Evolutionary conservation across 1,140 invertebrate genomes (phyloP), one percentile per base, ranked within the genome.

Genomic region (Leptestheria dahalacensis): DNA sequence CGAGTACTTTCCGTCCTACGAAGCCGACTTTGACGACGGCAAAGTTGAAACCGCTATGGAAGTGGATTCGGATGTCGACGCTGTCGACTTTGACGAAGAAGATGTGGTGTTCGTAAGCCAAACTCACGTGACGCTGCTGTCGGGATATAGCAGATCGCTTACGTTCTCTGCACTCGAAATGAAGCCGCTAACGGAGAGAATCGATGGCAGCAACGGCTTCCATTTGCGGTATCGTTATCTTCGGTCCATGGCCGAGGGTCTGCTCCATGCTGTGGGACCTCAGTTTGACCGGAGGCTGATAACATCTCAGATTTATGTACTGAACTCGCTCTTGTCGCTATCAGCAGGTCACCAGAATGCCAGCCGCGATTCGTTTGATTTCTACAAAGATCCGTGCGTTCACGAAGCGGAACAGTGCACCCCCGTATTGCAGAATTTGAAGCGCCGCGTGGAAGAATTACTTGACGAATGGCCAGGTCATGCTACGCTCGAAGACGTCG

Each of bases 381-480:
- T 96, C 67, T 98, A 99, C 69, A 81, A 80, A 64, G 88, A 93
- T 64, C 70, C 85, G 1, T 88, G 93, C 71, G 76, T 91, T 0
- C 70, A 78, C 0, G 86, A 95, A 73, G 81, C 85, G 0, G 76
- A 82, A 47, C 75, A 81, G 33, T 88, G 88, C 67, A 69, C 80
- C 4, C 77, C 80, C 3, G 70, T 91, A 1, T 69, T 96, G 33
- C 71, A 80, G 12, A 71, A 69, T 50, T 76, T 94, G 18, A 74
- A 77, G 57, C 68, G 72, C 1, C 74, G 77, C 52, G 79, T 90
- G 1, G 68, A 75, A n/a, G 72, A 82, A 46, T 70, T 96, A n/a
- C 70, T 91, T 18, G 67, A 76, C 1, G 80, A 90, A 65, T 97
- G 90, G 87, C 87, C 91, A 0, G 89, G 93, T 61, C 88, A 97